phyloP scores from a whole-genome alignment of 2,797 vertebrate genomes.

The Synaphobranchus kaupii region DNA sequence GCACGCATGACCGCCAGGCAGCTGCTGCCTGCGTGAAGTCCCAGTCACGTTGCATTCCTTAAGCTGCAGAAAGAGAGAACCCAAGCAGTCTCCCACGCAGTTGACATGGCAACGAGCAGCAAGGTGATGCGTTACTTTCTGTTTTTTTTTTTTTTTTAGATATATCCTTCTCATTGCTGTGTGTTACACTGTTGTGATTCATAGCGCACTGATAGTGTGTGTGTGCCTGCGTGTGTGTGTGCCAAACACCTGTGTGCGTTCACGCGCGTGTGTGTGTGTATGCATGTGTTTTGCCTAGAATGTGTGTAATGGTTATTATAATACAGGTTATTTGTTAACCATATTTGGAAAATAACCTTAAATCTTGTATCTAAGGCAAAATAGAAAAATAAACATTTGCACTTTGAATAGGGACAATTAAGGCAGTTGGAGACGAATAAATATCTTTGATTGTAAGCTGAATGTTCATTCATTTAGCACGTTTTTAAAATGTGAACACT shows the following conservation, averaged over 20 bases:
- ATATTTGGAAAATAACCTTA: neutral
- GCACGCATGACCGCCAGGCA: neutral
- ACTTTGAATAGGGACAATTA: constrained; percentile 17
- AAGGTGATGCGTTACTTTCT: constrained; percentile 10
- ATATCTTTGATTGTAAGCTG: constrained; percentile 4
- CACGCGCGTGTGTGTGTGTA: neutral
- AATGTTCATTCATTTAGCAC: constrained; percentile 5
- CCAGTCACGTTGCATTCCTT: constrained; percentile 20
- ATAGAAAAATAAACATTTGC: constrained; percentile 14
- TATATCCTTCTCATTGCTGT: neutral
- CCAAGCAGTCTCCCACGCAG: constrained; percentile 9
- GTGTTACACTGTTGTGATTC: constrained; percentile 11
- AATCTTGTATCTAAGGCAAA: neutral
- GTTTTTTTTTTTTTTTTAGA: neutral
- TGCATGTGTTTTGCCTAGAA: neutral
- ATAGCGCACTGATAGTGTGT: neutral
- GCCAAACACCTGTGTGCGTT: neutral
- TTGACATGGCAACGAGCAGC: constrained; percentile 29
- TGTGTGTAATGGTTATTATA: constrained; percentile 6
- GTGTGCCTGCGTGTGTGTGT: neutral
- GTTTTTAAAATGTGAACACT: neutral
- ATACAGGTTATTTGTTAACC: neutral
- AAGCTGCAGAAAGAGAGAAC: neutral
- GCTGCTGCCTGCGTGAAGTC: neutral
- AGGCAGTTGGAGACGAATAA: neutral